Evolutionary conservation across 2,888 invertebrate genomes (phyloP).

Genomic region (Phymatocera aterrima): DNA sequence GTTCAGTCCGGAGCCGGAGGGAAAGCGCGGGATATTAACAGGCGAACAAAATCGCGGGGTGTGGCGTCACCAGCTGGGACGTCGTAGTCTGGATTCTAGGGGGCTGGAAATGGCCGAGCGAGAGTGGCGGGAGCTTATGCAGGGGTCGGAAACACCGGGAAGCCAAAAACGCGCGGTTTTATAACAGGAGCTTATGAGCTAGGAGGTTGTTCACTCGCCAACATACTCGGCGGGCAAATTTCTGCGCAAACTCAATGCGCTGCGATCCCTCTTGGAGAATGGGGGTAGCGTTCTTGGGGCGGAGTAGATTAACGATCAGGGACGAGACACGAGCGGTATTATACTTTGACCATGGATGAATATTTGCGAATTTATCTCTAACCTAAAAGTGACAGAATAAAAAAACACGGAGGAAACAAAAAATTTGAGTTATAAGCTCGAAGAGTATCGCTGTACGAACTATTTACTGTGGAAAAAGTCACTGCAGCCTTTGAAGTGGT

Average conservation of each 20-base stretch:
- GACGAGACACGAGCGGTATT: not conserved
- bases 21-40: slow-evolving; percentile 34
- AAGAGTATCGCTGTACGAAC: no score
- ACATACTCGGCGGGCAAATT: not conserved
- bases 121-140: not conserved
- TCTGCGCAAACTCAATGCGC: slow-evolving; percentile 27
- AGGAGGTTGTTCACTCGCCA: not conserved
- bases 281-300: not conserved
- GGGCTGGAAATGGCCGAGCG: not conserved
- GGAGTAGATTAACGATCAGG: not conserved
- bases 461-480: no score
- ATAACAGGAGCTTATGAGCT: slow-evolving; percentile 6
- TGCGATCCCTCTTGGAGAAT: not conserved
- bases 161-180: slow-evolving; percentile 30
- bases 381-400: no score
- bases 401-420: not conserved
- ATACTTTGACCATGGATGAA: not conserved
- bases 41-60: slow-evolving; percentile 26
- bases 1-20: not conserved
- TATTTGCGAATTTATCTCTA: not conserved
- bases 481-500: no score
- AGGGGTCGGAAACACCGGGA: not conserved
- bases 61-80: not conserved
- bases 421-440: not conserved
- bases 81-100: not conserved